Conservation (phyloP, 2,797 vertebrate species). For the Rhynchonycteris naso region DNA sequence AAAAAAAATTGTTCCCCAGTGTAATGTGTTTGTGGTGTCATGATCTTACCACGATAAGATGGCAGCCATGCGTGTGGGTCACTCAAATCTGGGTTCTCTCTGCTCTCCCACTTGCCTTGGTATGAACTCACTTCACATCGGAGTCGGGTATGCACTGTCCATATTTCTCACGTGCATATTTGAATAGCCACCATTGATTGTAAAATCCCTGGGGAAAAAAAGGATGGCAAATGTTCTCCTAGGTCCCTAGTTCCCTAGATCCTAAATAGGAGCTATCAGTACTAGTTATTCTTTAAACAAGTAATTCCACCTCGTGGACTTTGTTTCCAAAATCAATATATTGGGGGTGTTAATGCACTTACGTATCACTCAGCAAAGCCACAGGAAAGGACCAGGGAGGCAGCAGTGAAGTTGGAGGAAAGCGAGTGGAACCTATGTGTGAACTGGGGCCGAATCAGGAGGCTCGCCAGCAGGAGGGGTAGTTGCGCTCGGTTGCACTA, state of each 20-base stretch:
- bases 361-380: neutral
- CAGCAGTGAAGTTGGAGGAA: neutral
- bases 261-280: neutral
- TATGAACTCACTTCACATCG: neutral
- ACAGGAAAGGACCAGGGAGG: fast-evolving
- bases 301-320: neutral
- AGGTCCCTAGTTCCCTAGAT: neutral
- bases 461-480: too few relatives aligned
- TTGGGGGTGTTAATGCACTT: too few relatives aligned
- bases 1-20: too few relatives aligned
- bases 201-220: neutral
- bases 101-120: neutral
- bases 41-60: neutral
- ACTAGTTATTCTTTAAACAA: neutral
- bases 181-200: neutral
- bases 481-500: too few relatives aligned
- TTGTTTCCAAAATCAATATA: neutral
- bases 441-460: neutral
- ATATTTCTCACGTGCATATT: neutral
- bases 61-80: neutral
- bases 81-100: neutral
- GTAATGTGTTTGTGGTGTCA: neutral
- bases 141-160: neutral
- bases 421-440: fast-evolving
- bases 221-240: fast-evolving